phyloP scores from a whole-genome alignment of 2,113 vertebrate species.

The Corythaeola cristata region DNA sequence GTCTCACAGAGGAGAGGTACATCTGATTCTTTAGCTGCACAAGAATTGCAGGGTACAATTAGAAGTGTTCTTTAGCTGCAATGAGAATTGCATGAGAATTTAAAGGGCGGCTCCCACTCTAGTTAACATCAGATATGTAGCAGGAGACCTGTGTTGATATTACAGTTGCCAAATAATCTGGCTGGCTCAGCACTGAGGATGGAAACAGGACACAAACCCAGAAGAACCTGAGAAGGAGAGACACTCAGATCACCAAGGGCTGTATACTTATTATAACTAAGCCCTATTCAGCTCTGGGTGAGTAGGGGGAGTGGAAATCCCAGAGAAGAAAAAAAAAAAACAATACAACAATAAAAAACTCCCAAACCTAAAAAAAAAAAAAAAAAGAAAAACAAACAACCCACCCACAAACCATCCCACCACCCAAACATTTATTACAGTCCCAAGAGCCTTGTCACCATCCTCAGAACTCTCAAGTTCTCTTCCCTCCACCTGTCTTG shows the following conservation, averaged over 20 bases:
- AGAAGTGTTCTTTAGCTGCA: too few species aligned
- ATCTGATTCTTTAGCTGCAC: neutral
- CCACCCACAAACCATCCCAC: neutral
- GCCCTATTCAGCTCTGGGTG: fast-evolving
- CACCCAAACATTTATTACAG: neutral
- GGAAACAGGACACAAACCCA: neutral
- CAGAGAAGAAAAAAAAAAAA: neutral
- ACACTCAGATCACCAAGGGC: neutral
- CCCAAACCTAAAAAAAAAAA: neutral
- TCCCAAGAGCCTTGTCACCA: neutral
- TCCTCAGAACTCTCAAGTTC: neutral
- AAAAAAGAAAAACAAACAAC: neutral
- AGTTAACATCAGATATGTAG: neutral
- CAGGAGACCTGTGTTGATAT: neutral
- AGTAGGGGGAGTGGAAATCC: neutral
- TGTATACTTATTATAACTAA: neutral
- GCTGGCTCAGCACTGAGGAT: neutral
- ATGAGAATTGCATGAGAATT: neutral
- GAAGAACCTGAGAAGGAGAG: neutral
- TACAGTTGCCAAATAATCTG: neutral
- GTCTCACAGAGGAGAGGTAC: neutral
- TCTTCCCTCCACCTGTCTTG: neutral
- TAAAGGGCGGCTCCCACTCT: neutral
- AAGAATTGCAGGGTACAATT: neutral
- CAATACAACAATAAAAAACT: neutral